phyloP scores from a whole-genome alignment of 2,797 vertebrate genomes.

The Agapornis canus region DNA sequence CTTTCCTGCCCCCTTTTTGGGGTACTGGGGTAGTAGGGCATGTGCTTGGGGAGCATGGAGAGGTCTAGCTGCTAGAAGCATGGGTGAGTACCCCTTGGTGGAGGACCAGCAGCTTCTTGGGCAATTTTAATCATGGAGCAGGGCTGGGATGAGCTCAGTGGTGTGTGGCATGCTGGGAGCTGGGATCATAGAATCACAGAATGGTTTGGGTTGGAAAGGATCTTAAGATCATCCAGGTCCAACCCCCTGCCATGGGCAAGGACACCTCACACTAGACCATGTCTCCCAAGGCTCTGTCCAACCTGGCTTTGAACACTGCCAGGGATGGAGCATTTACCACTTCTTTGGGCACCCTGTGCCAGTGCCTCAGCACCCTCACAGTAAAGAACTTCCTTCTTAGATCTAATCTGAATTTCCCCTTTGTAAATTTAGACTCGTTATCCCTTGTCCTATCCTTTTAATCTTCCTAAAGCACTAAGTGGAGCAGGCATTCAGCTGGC shows the following conservation, averaged over 20 bases:
- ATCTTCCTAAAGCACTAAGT: neutral
- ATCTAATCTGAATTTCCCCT: neutral
- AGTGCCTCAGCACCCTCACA: neutral
- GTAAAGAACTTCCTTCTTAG: neutral
- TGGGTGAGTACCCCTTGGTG: neutral
- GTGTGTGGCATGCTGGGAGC: neutral
- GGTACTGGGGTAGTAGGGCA: accelerated
- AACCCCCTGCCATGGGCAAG: neutral
- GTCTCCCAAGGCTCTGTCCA: neutral
- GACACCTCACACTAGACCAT: neutral
- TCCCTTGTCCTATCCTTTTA: neutral
- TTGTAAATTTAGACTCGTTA: neutral
- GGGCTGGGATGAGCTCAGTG: accelerated
- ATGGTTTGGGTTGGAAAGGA: neutral
- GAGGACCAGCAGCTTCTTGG: neutral
- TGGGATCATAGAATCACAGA: neutral
- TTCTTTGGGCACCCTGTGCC: neutral
- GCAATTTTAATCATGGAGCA: neutral
- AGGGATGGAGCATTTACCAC: neutral
- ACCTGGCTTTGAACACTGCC: neutral
- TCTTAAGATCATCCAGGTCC: neutral
- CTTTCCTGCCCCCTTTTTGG: neutral
- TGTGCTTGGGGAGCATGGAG: accelerated
- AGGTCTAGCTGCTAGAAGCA: neutral
- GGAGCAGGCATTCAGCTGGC: neutral